These are phyloP conservation scores for Drosophila neonasuta DNA, from an alignment of 2,888 invertebrate genomes.

Conservation along the genomic window DNA sequence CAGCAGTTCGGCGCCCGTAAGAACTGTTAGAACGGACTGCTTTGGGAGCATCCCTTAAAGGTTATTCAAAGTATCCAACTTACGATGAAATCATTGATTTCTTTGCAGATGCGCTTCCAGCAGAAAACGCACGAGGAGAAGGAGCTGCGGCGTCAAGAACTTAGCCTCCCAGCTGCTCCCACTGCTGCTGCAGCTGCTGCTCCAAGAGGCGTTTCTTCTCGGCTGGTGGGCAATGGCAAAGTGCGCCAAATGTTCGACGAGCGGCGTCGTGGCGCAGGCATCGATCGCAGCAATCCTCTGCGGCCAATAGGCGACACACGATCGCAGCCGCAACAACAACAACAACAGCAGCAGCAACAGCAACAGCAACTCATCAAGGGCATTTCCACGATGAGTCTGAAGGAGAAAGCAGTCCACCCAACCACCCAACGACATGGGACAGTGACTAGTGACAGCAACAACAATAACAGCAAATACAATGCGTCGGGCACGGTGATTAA, in stretches of 20 bases:
- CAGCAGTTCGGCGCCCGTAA: constrained; percentile 71
- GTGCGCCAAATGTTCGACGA: constrained; percentile 94
- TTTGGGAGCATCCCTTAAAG: no score
- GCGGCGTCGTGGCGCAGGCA: constrained; percentile 88
- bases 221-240: constrained; percentile 79
- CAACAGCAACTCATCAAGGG: constrained; percentile 59
- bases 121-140: constrained; percentile 91
- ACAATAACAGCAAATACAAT: constrained; percentile 46
- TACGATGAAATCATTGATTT: not conserved
- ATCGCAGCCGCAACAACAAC: constrained; percentile 42
- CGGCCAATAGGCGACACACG: constrained; percentile 86
- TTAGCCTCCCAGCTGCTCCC: constrained; percentile 81
- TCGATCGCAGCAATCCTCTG: constrained; percentile 91
- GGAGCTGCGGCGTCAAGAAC: constrained; percentile 88
- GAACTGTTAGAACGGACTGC: not conserved
- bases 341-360: constrained; percentile 45
- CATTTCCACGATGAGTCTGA: constrained; percentile 66
- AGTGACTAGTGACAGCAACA: constrained; percentile 54
- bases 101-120: constrained; percentile 89
- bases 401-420: constrained; percentile 36
- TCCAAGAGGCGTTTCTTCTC: constrained; percentile 33
- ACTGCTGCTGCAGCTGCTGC: not conserved
- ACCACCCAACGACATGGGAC: constrained; percentile 21
- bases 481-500: constrained; percentile 35
- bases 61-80: not conserved